These are phyloP conservation scores for Stenotaenia linearis DNA, from an alignment of 2,888 invertebrate genomes.

Conservation along the genomic window DNA sequence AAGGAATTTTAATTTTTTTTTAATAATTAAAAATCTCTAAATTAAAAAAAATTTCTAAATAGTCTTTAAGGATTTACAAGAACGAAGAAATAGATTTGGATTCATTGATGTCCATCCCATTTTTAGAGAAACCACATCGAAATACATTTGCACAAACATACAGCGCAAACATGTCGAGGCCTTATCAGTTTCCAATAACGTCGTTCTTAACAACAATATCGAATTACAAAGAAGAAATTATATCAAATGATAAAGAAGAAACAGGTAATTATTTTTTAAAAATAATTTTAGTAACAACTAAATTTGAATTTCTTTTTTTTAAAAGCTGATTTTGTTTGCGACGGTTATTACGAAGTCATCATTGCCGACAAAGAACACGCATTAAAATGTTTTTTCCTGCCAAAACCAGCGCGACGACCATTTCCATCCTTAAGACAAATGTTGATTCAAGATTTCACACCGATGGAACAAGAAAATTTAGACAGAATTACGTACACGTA, in stretches of 20 bases:
- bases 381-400: neutral
- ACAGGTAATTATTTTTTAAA: too few relatives aligned
- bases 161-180: neutral
- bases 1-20: neutral
- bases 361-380: neutral
- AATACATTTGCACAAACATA: neutral
- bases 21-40: too few relatives aligned
- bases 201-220: neutral
- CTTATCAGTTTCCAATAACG: neutral
- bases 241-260: neutral
- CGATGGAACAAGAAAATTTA: neutral
- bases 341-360: neutral
- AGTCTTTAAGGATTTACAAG: neutral
- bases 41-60: neutral
- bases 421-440: neutral
- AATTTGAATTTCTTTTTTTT: neutral
- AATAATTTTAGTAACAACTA: too few relatives aligned
- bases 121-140: neutral
- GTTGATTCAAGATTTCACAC: neutral
- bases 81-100: neutral
- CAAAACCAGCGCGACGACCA: neutral
- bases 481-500: neutral
- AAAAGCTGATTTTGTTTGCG: neutral
- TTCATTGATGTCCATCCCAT: neutral
- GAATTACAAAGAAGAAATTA: neutral